These are phyloP conservation scores for Frankliniella fusca DNA, from an alignment of 2,888 invertebrate species.

Conservation along the genomic window DNA sequence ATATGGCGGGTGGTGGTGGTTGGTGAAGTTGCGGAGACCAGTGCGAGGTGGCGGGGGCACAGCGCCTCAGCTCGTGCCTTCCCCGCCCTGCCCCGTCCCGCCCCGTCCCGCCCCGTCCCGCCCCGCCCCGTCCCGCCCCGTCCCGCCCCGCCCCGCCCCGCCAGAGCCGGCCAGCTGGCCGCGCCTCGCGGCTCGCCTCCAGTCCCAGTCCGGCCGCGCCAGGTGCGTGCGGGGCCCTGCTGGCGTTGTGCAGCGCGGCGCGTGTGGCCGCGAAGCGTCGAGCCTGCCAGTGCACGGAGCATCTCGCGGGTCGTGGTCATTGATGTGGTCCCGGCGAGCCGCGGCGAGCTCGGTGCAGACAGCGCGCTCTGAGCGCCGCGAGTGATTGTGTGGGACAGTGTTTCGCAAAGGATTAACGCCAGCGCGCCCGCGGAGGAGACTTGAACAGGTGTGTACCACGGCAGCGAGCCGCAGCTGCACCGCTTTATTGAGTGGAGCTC, in stretches of 20 bases:
- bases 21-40: too few species aligned
- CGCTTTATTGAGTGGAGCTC: too few species aligned
- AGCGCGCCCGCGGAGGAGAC: neutral
- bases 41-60: too few species aligned
- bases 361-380: too few species aligned
- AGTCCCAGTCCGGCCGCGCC: neutral
- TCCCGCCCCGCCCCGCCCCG: neutral
- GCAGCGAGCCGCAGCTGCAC: neutral
- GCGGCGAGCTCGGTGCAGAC: too few species aligned
- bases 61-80: too few species aligned
- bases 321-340: too few species aligned
- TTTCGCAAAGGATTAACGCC: neutral
- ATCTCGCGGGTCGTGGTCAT: too few species aligned
- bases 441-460: constrained; percentile 18
- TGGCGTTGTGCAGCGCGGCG: neutral
- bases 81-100: neutral
- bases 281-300: too few species aligned
- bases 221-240: neutral
- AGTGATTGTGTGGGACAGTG: neutral
- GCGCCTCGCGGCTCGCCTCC: neutral
- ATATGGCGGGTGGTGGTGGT: too few species aligned
- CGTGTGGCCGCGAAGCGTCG: too few species aligned
- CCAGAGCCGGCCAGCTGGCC: neutral
- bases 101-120: neutral
- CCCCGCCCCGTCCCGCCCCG: neutral